Evolutionary conservation across 2,888 invertebrate genomes (phyloP).

Genomic region (Macaria liturata): DNA sequence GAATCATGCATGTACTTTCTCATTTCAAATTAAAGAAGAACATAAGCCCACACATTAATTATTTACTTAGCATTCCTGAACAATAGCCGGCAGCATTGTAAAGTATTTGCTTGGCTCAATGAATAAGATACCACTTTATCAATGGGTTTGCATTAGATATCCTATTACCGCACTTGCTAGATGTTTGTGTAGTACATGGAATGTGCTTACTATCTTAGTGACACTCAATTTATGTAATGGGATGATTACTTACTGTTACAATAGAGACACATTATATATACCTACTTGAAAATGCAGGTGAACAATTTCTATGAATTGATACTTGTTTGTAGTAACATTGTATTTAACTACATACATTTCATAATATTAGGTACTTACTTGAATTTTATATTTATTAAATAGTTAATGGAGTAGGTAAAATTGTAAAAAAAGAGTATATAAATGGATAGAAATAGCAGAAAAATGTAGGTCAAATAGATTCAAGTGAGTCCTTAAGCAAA

Average conservation of each 20-base stretch:
- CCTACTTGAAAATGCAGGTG: constrained; percentile 10
- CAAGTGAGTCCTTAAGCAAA: no score
- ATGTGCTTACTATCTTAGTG: constrained; percentile 33
- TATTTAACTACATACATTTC: no score
- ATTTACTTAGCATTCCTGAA: constrained; percentile 22
- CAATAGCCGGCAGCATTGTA: constrained; percentile 2
- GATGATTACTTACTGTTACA: no score
- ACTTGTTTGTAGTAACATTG: background rate
- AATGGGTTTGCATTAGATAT: constrained; percentile 29
- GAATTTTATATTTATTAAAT: no score
- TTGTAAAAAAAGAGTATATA: no score
- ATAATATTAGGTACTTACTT: no score
- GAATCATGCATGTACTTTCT: no score
- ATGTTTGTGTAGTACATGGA: constrained; percentile 35
- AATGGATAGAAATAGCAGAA: no score
- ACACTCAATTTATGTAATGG: no score
- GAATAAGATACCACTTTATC: constrained; percentile 26
- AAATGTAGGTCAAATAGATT: no score
- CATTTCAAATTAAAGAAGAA: background rate
- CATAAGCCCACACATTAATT: constrained; percentile 3
- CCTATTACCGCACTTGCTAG: constrained; percentile 33
- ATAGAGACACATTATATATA: no score
- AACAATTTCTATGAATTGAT: constrained; percentile 5
- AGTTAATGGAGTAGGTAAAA: no score
- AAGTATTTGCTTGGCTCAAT: constrained; percentile 20